Evolutionary conservation across 53 echinoderm and acorn worm genomes (phyloP).

Genomic region (Pentamera pediparva): DNA sequence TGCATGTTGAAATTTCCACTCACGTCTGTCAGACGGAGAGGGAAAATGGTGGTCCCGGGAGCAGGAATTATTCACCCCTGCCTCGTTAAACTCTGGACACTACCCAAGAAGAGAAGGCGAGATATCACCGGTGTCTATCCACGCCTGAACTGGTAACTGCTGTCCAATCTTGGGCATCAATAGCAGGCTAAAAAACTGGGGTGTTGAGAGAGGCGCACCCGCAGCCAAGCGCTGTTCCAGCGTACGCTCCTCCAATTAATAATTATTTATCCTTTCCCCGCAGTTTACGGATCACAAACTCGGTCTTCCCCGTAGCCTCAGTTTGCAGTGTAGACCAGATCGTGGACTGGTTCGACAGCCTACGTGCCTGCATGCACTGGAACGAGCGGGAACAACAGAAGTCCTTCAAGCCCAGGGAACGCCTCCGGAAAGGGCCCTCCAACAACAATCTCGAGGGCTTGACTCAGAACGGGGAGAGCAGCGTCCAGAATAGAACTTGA

Average conservation of each 20-base stretch:
- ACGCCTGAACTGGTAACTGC: no score
- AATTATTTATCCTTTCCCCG: neutral
- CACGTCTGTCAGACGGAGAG: no score
- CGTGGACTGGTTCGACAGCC: constrained; percentile 95
- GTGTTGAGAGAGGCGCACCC: no score
- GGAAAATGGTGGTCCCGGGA: no score
- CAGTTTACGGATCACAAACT: constrained; percentile 88
- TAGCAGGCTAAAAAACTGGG: no score
- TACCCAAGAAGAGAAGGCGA: no score
- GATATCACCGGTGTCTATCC: no score
- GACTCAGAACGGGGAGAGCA: neutral
- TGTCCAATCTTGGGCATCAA: no score
- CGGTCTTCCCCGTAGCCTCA: constrained; percentile 89
- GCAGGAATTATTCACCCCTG: no score
- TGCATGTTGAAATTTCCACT: no score
- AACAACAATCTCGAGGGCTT: constrained; percentile 36
- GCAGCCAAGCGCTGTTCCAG: no score
- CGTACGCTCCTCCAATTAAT: neutral
- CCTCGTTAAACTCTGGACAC: no score
- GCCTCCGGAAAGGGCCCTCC: constrained; percentile 19
- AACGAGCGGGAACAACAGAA: constrained; percentile 79
- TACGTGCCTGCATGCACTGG: constrained; percentile 89
- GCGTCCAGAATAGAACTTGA: neutral
- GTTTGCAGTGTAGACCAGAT: constrained; percentile 88
- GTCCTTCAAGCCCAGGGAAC: constrained; percentile 34